Base-by-base conservation (phyloP, 2,113 vertebrate species). In the Ornithorhynchus anatinus region DNA sequence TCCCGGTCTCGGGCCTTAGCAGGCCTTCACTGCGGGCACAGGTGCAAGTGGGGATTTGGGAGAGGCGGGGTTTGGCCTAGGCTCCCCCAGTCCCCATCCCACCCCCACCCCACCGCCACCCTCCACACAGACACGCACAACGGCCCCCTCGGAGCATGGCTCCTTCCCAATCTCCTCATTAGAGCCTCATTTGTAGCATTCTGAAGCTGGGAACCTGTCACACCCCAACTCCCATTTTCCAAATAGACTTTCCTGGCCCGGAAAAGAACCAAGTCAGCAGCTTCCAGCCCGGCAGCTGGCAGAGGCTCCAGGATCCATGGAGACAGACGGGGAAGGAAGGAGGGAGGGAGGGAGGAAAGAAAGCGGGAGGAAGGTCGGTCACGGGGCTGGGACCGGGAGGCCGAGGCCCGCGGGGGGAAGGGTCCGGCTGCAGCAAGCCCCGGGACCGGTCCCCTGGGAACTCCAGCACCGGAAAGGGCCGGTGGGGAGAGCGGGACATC, bases 141-240 rank as follows among this genome's bases (percentile, higher is more conserved):
- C n/a, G n/a, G n/a, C n/a, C n/a, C n/a, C n/a, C n/a, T n/a, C n/a
- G n/a, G n/a, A n/a, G 47, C 67, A 29, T 42, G 64, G 48, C 25
- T 60, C 57, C 69, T 54, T 77, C 75, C 43, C 73, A 61, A 67
- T 40, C 40, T 67, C 72, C 69, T 77, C 66, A 86, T 86, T 85
- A 81, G 72, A 80, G 77, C 77, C 71, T 86, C 75, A 75, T 81
- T 77, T 81, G 84, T 77, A 77, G 64, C 39, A 75, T 72, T 77
- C 77, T 57, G 73, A 83, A 56, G 44, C 75, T 81, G 51, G 70
- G 60, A 85, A 75, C 67, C 77, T 73, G 60, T 86, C 77, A 77
- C 86, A 88, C 77, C 59, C 86, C 67, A 44, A 56, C 47, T 75
- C 83, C 70, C 6, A 4, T 25, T 62, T 70, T 72, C 76, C 80